These are phyloP conservation scores for Ciconia stormi DNA, from an alignment of 2,113 vertebrate species.

Conservation along the genomic window DNA sequence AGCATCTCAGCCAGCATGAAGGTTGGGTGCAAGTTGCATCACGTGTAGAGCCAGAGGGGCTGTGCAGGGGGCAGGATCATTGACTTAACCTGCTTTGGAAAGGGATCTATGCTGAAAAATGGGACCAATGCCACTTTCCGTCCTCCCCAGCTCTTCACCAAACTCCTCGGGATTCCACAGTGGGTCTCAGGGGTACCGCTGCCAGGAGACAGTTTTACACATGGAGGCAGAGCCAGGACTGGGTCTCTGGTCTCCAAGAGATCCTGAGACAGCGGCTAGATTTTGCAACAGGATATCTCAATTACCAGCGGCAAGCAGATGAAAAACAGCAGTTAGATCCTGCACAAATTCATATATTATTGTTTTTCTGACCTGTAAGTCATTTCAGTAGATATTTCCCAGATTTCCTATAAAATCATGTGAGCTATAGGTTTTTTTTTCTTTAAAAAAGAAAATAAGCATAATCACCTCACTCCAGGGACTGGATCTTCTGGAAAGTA, in stretches of 20 bases:
- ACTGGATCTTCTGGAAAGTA: background rate
- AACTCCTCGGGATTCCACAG: background rate
- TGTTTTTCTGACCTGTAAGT: background rate
- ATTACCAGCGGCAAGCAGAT: background rate
- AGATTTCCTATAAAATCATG: constrained; percentile 17
- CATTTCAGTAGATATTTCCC: constrained; percentile 2
- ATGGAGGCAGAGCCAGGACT: accelerated
- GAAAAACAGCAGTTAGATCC: background rate
- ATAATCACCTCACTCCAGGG: background rate
- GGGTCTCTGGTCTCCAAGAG: background rate
- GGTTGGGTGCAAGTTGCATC: accelerated
- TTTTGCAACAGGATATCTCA: background rate
- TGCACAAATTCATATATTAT: background rate
- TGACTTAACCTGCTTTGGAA: background rate
- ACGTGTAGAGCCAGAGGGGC: background rate
- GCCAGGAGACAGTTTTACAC: background rate
- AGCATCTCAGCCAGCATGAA: background rate
- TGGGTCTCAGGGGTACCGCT: background rate
- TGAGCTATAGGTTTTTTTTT: background rate
- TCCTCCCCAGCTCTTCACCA: background rate
- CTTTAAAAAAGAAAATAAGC: background rate
- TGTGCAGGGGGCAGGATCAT: background rate
- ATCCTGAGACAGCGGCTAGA: background rate
- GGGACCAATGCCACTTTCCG: background rate
- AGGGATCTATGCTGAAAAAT: background rate